A percentile compares a stretch with the other conserved stretches of the same genome.
phyloP scores from a whole-genome alignment of 2,888 invertebrate species.

The Junonia oenone region DNA sequence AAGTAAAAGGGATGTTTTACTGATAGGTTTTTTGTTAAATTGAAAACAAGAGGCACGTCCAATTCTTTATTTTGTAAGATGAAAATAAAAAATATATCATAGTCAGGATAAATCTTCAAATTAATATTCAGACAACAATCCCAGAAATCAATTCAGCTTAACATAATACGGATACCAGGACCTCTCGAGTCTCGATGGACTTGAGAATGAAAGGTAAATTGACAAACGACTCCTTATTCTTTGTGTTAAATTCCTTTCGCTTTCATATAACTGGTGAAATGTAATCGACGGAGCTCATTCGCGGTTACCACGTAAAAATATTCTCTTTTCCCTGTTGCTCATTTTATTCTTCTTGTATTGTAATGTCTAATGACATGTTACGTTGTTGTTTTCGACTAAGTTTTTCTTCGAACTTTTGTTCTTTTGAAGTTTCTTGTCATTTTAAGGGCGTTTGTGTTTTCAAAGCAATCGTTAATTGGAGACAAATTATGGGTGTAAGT shows the following conservation, averaged over 20 bases:
- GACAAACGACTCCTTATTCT: slow-evolving; percentile 17
- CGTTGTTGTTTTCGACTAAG: not conserved
- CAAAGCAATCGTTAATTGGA: too few species aligned
- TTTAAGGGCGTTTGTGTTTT: too few species aligned
- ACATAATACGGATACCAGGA: slow-evolving; percentile 1
- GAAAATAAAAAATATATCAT: too few species aligned
- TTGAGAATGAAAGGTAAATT: slow-evolving; percentile 22
- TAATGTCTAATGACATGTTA: not conserved
- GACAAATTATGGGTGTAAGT: too few species aligned
- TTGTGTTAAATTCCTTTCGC: slow-evolving; percentile 20
- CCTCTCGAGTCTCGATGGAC: slow-evolving; percentile 12
- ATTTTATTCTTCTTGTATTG: not conserved
- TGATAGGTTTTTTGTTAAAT: too few species aligned
- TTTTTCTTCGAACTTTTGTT: not conserved
- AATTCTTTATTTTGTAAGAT: too few species aligned
- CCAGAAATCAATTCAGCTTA: not conserved
- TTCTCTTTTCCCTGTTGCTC: not conserved
- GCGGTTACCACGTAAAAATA: slow-evolving; percentile 7
- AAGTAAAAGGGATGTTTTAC: too few species aligned
- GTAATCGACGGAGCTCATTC: slow-evolving; percentile 10
- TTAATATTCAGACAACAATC: too few species aligned
- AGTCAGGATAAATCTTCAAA: too few species aligned
- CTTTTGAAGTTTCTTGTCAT: too few species aligned
- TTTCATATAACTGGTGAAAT: slow-evolving; percentile 14
- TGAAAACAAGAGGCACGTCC: too few species aligned